phyloP scores from a whole-genome alignment of 30 jellyfish, hydroid and myxozoan species.

The Turritopsis rubra region DNA sequence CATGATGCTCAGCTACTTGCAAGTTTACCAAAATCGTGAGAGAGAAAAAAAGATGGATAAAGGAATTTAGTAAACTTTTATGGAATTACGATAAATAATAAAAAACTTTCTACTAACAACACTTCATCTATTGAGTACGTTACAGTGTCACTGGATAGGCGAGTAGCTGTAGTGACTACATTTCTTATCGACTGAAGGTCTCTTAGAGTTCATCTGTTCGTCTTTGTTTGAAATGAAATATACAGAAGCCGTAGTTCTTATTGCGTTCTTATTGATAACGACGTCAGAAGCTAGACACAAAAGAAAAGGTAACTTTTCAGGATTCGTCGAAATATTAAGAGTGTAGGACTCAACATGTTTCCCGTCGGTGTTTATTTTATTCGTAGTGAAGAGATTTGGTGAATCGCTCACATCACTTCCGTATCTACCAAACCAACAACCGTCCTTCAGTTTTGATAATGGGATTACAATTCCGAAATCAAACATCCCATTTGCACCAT shows the following conservation, averaged over 20 bases:
- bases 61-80: too few species aligned
- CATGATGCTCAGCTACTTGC: not conserved
- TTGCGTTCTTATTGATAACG: not conserved
- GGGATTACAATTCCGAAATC: conserved; percentile 6
- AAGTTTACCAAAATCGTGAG: not conserved
- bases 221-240: not conserved
- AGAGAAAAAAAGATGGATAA: not conserved
- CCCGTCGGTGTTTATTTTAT: not conserved
- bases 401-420: not conserved
- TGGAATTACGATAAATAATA: too few species aligned
- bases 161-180: not conserved
- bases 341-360: not conserved
- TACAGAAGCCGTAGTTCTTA: not conserved
- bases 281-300: not conserved
- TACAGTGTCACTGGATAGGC: not conserved
- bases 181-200: not conserved
- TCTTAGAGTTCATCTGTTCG: not conserved
- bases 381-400: not conserved
- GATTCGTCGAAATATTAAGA: not conserved
- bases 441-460: not conserved
- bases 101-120: too few species aligned
- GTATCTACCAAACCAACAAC: not conserved
- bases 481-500: conserved; percentile 21
- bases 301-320: not conserved
- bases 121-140: not conserved